Conservation (phyloP, 2,888 invertebrate genomes). For the Andrena praecox region DNA sequence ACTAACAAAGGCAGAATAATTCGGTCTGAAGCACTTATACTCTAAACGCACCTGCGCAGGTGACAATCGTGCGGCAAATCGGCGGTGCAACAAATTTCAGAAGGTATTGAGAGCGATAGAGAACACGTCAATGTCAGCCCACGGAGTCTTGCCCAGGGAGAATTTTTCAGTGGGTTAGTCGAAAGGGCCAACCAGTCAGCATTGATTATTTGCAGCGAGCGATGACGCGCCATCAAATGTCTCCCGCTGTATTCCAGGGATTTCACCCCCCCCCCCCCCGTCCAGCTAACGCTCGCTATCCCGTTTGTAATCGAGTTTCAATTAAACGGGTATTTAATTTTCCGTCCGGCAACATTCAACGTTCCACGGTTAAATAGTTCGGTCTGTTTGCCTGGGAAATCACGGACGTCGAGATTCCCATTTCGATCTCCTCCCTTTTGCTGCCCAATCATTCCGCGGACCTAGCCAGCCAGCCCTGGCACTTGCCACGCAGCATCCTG, state of each 20-base stretch:
- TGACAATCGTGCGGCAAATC: too few species aligned
- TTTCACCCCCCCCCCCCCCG: background rate
- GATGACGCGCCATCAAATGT: slow-evolving; percentile 16
- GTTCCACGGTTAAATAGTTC: slow-evolving; percentile 19
- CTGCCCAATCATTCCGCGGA: background rate
- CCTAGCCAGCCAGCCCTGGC: too few species aligned
- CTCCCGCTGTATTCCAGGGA: background rate
- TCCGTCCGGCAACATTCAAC: slow-evolving; percentile 14
- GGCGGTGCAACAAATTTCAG: too few species aligned
- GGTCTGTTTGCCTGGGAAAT: background rate
- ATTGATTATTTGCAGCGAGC: background rate
- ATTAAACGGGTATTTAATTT: slow-evolving; percentile 48
- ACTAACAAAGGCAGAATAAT: too few species aligned
- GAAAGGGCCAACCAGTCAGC: background rate
- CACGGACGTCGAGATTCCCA: background rate
- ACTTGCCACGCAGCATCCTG: too few species aligned
- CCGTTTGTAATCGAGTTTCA: slow-evolving; percentile 37
- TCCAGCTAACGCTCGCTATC: background rate
- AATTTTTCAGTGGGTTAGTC: background rate
- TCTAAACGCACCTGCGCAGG: too few species aligned
- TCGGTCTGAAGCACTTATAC: too few species aligned
- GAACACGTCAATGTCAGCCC: too few species aligned
- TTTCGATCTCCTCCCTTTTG: background rate
- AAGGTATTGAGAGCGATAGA: too few species aligned
- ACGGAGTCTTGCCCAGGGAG: too few species aligned